A percentile compares a stretch with the other conserved stretches of the same genome.
Conservation (phyloP, 2,113 vertebrate genomes). For the Cepphus grylle region DNA sequence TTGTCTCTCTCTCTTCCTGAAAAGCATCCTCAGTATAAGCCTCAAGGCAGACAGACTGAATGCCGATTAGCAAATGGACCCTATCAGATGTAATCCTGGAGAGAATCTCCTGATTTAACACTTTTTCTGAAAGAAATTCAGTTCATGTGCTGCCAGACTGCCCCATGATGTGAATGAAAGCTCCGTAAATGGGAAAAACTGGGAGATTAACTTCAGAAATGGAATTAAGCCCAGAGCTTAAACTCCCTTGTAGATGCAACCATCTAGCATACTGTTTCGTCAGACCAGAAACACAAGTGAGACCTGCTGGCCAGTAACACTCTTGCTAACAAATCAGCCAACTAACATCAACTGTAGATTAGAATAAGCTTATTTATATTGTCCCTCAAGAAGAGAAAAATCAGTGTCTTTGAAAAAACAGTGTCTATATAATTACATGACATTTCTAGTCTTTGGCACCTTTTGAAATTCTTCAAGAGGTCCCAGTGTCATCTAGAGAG, state of each 20-base stretch:
- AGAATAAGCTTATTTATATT: neutral
- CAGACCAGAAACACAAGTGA: neutral
- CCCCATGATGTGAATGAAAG: neutral
- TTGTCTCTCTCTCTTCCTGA: neutral
- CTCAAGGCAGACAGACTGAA: neutral
- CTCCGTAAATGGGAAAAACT: neutral
- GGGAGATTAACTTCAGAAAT: neutral
- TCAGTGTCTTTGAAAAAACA: neutral
- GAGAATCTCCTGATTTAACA: neutral
- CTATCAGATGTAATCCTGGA: neutral
- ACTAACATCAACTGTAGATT: neutral
- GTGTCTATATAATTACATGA: rapidly evolving
- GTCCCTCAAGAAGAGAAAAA: neutral
- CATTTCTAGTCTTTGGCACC: neutral
- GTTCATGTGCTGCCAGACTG: neutral
- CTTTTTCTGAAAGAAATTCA: neutral
- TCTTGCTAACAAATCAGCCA: neutral
- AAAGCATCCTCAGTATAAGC: rapidly evolving
- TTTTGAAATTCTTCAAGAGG: neutral
- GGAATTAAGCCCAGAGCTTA: neutral
- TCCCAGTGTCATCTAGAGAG: neutral
- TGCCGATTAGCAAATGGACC: neutral
- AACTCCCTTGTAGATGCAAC: neutral
- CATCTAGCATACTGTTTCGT: neutral
- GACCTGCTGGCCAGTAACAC: neutral